Evolutionary conservation across 2,113 vertebrate genomes (phyloP).

Genomic region (Spilogale gracilis): DNA sequence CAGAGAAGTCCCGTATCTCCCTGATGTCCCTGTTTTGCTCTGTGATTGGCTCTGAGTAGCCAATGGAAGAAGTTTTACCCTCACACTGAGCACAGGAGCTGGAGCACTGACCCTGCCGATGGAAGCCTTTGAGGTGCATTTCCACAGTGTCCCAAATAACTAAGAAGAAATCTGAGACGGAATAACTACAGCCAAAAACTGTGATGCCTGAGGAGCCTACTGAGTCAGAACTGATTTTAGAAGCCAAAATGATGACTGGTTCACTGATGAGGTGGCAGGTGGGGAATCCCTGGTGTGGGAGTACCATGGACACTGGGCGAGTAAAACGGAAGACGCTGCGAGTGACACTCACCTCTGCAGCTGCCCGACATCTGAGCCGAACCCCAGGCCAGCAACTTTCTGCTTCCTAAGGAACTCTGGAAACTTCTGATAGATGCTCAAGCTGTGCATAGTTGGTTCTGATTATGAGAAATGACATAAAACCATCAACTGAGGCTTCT

Average conservation of each 20-base stretch:
- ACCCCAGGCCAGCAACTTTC: background rate
- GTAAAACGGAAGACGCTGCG: background rate
- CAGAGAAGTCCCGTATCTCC: background rate
- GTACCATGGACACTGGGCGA: background rate
- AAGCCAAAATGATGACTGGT: background rate
- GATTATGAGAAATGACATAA: conserved; percentile 19
- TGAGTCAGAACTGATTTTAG: background rate
- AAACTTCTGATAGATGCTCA: background rate
- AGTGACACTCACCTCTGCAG: no score
- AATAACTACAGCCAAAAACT: background rate
- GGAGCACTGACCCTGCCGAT: background rate
- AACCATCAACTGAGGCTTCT: background rate
- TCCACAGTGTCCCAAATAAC: background rate
- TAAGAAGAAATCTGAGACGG: background rate
- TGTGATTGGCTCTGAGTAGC: background rate
- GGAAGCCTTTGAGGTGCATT: background rate
- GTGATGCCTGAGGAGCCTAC: background rate
- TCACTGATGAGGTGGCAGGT: background rate
- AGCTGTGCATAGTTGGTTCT: background rate
- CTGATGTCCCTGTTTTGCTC: background rate
- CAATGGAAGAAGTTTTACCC: background rate
- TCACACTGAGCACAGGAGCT: background rate
- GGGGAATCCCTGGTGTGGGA: background rate
- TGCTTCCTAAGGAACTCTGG: background rate
- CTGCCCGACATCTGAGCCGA: background rate